Evolutionary conservation across 2,797 vertebrate species (phyloP).

Genomic region (Sebastes alutus): DNA sequence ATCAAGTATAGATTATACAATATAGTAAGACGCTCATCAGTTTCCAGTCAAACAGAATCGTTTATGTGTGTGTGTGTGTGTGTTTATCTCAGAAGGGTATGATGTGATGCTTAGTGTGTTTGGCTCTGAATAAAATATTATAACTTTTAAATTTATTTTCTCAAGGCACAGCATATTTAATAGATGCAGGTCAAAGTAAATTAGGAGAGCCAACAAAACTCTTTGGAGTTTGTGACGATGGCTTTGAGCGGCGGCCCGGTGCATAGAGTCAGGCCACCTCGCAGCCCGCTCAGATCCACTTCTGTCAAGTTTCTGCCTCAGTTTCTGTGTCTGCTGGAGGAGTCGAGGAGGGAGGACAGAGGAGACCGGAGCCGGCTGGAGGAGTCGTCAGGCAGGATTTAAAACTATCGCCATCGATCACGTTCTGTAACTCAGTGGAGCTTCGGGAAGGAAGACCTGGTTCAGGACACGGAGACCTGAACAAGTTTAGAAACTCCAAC

Average conservation of each 20-base stretch:
- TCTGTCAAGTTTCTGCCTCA: constrained; percentile 9
- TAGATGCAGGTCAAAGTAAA: constrained; percentile 52
- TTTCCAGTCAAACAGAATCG: constrained; percentile 9
- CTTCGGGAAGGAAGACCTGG: constrained; percentile 31
- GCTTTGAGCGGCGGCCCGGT: constrained; percentile 42
- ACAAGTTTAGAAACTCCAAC: constrained; percentile 23
- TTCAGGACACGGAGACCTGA: constrained; percentile 14
- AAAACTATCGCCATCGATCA: constrained; percentile 23
- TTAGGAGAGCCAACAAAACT: constrained; percentile 46
- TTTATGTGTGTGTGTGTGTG: neutral
- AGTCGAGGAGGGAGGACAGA: constrained; percentile 14
- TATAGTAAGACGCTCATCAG: constrained; percentile 6
- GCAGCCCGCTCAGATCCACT: constrained; percentile 10
- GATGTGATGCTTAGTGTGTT: constrained; percentile 1
- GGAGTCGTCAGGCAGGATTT: constrained; percentile 46
- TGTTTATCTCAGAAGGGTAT: neutral
- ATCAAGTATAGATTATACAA: constrained; percentile 16
- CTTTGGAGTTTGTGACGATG: constrained; percentile 55
- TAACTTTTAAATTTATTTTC: constrained; percentile 1
- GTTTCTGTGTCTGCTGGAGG: constrained; percentile 17
- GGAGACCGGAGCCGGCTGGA: constrained; percentile 6
- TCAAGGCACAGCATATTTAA: constrained; percentile 70
- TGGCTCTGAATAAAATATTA: constrained; percentile 39
- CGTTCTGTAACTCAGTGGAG: constrained; percentile 21
- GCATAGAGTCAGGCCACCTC: constrained; percentile 42